Conservation (phyloP, 2,888 invertebrate genomes). For the Amphipoea oculea region DNA sequence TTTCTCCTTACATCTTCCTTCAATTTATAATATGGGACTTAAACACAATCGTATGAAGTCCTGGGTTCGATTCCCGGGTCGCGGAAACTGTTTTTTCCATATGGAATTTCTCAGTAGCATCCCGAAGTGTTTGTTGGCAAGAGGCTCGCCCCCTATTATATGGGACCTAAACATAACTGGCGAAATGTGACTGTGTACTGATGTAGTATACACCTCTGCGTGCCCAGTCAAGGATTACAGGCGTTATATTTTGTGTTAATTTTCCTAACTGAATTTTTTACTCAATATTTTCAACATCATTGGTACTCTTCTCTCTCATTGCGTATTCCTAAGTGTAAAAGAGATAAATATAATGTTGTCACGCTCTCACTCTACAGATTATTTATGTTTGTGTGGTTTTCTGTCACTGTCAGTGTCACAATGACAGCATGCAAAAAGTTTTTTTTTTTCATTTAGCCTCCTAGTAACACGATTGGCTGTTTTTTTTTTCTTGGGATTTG, state of each 20-base stretch:
- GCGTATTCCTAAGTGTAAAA: slow-evolving; percentile 15
- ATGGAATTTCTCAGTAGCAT: too few relatives aligned
- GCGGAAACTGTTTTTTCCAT: too few relatives aligned
- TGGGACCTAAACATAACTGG: not conserved
- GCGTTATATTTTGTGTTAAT: not conserved
- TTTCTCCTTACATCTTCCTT: not conserved
- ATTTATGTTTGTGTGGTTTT: slow-evolving; percentile 58
- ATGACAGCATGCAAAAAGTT: slow-evolving; percentile 52
- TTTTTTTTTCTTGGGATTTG: slow-evolving; percentile 18
- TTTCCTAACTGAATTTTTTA: not conserved
- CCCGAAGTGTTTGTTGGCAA: too few relatives aligned
- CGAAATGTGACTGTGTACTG: not conserved
- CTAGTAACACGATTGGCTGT: slow-evolving; percentile 52
- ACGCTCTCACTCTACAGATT: slow-evolving; percentile 46
- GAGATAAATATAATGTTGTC: slow-evolving; percentile 35
- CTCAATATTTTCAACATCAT: not conserved
- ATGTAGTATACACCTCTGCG: not conserved
- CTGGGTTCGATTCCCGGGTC: too few relatives aligned
- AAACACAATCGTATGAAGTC: too few relatives aligned
- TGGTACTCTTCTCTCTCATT: not conserved
- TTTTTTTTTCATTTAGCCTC: slow-evolving; percentile 40
- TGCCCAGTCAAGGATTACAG: not conserved
- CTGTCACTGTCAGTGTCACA: slow-evolving; percentile 45
- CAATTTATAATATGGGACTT: not conserved
- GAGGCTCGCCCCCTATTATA: not conserved